Conservation (phyloP, 2,888 invertebrate species). For the Phalera bucephala region DNA sequence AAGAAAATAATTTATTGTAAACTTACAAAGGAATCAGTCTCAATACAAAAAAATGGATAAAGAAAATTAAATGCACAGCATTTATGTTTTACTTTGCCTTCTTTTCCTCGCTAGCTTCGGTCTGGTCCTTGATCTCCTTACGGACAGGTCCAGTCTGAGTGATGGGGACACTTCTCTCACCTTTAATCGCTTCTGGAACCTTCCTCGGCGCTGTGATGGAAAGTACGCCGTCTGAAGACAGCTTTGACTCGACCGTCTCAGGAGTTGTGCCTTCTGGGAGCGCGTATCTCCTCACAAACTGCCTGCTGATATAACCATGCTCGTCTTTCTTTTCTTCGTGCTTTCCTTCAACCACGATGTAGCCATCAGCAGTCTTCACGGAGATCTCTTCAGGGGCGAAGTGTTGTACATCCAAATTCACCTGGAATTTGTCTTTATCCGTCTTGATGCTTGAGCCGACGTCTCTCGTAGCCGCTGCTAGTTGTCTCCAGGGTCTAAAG, state of each 20-base stretch:
- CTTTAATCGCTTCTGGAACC: slow-evolving; percentile 38
- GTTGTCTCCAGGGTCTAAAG: slow-evolving; percentile 58
- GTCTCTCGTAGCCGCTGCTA: slow-evolving; percentile 65
- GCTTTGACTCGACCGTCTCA: slow-evolving; percentile 85
- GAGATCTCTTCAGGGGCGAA: slow-evolving; percentile 88
- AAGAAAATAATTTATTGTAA: slow-evolving; percentile 10
- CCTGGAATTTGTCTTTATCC: too few species aligned
- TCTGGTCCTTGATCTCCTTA: slow-evolving; percentile 49
- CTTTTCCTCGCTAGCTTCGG: slow-evolving; percentile 13
- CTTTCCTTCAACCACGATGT: slow-evolving; percentile 88
- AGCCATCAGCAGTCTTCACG: slow-evolving; percentile 87
- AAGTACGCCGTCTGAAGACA: slow-evolving; percentile 89
- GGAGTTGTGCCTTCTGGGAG: slow-evolving; percentile 87
- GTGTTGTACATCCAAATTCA: too few species aligned
- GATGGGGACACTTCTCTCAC: slow-evolving; percentile 51
- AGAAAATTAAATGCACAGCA: slow-evolving; percentile 2
- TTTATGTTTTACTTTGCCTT: slow-evolving; percentile 6
- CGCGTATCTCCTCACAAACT: slow-evolving; percentile 87
- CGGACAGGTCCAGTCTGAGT: slow-evolving; percentile 55
- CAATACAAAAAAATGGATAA: slow-evolving; percentile 7
- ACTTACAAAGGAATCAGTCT: slow-evolving; percentile 41
- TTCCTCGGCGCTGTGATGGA: slow-evolving; percentile 84
- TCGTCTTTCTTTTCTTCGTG: slow-evolving; percentile 89
- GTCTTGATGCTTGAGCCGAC: slow-evolving; percentile 75
- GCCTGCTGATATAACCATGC: slow-evolving; percentile 87